These are phyloP conservation scores for Drosophila subquinaria DNA, from an alignment of 2,888 invertebrate species.

Conservation along the genomic window DNA sequence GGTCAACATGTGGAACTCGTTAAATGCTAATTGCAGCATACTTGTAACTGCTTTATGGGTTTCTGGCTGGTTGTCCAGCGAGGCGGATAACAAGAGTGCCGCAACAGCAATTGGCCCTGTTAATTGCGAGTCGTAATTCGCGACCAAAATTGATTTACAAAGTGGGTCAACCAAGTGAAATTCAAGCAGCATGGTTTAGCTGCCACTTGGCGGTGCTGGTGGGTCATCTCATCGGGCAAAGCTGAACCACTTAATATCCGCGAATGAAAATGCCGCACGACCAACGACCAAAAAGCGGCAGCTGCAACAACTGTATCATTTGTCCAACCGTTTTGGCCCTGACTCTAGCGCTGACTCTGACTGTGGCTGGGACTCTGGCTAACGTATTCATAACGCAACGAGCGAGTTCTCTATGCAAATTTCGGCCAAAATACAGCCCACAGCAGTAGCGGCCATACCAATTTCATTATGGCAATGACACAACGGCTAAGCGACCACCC, in stretches of 20 bases:
- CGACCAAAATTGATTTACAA: constrained; percentile 42
- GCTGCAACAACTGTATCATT: constrained; percentile 49
- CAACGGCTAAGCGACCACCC: constrained; percentile 29
- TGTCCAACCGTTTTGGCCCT: constrained; percentile 52
- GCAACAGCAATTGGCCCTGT: constrained; percentile 16
- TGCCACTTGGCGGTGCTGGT: constrained; percentile 1
- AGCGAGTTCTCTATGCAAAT: constrained; percentile 57
- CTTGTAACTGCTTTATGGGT: constrained; percentile 54
- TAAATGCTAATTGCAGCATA: constrained; percentile 72
- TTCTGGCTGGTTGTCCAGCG: constrained; percentile 38
- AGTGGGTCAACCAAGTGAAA: constrained; percentile 31
- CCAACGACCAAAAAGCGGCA: constrained; percentile 25
- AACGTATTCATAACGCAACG: constrained; percentile 55
- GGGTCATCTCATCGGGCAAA: constrained; percentile 6
- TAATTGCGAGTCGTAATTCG: constrained; percentile 37
- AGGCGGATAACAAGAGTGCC: constrained; percentile 11
- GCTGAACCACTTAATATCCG: constrained; percentile 64
- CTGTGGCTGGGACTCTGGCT: constrained; percentile 14
- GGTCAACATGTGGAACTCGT: constrained; percentile 62
- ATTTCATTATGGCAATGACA: constrained; percentile 51
- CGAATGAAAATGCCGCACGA: constrained; percentile 24
- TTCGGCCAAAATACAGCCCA: constrained; percentile 20
- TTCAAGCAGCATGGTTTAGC: constrained; percentile 21
- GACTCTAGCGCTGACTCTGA: neutral
- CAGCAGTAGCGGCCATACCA: constrained; percentile 32